Conservation (phyloP, 1,140 invertebrate genomes). For the Daktulosphaira vitifoliae region DNA sequence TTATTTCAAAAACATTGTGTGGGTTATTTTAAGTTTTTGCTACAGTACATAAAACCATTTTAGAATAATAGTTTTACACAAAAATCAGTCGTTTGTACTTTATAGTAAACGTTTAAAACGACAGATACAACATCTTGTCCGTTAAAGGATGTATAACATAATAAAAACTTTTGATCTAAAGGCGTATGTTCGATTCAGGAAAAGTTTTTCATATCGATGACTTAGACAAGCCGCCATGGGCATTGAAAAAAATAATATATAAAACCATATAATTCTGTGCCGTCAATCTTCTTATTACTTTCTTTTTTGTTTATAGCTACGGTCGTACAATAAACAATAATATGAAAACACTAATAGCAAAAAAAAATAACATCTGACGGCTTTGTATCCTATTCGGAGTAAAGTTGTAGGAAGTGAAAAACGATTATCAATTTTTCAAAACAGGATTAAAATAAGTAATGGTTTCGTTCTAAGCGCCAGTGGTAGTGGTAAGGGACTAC, state of each 20-base stretch:
- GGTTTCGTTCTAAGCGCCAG: not conserved
- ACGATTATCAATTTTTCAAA: slow-evolving; percentile 33
- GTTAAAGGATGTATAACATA: too few species aligned
- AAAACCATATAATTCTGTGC: too few species aligned
- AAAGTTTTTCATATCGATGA: not conserved
- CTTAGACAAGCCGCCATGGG: too few species aligned
- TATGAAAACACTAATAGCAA: not conserved
- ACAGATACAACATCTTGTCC: too few species aligned
- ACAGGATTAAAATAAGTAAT: slow-evolving; percentile 30
- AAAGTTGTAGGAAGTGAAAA: slow-evolving; percentile 1
- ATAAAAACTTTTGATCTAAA: not conserved
- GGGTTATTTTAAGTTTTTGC: too few species aligned
- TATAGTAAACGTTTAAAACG: too few species aligned
- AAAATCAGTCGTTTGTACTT: too few species aligned
- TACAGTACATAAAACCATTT: too few species aligned
- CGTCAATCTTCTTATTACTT: not conserved
- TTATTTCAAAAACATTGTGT: too few species aligned
- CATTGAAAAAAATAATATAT: too few species aligned
- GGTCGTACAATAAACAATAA: not conserved
- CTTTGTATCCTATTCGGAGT: not conserved
- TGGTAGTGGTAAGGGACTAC: not conserved
- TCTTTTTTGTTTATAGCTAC: not conserved
- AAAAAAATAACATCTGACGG: slow-evolving; percentile 18
- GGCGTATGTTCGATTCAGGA: not conserved
- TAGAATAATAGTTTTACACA: too few species aligned